Base-by-base conservation (phyloP, 2,888 invertebrate genomes). In the Amaurobius ferox region DNA sequence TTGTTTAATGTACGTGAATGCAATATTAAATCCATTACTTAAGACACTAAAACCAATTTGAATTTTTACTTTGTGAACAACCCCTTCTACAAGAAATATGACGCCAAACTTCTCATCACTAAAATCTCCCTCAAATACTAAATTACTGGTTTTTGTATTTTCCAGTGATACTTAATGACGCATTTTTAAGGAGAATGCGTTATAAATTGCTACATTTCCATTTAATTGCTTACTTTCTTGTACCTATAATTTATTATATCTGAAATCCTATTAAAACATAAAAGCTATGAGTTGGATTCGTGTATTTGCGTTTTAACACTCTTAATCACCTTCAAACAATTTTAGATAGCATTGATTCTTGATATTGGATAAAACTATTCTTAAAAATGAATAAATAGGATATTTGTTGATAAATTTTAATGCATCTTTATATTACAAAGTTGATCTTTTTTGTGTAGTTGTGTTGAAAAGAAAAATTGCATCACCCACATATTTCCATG, bases 121-220 rank as follows among this genome's bases (percentile, higher is more conserved):
- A 55, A 55, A 23, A n/a, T 23, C 55, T 16, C 23, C 19, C 11
- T 23, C 23, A 55, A 55, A 23, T 23, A 23, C 16, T 55, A 55
- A 55, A 55, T 55, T 55, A 55, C 19, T 55, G 55, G 5, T 55
- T 55, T 23, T 55, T 55, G 3, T 23, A 7, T 1, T 55, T 55
- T 19, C 23, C 55, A 55, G 13, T 19, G 55, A 55, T 19, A 11
- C 55, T 55, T 5, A 11, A 44, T 23, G 19, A 55, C 23, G 55
- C 55, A 23, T 55, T 55, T 23, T 55, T 6, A 23, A 5, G 55
- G 23, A 23, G 23, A 55, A 55, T 55, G 23, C 23, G 23, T 23
- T 55, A 23, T 23, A 55, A 55, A 23, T 55, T 55, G 23, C 55
- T 55, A 55, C 55, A 55, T 23, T 55, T 2, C 55, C 55, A 55